Base-by-base conservation (phyloP, 2,888 invertebrate species). In the Mythimna ferrago region DNA sequence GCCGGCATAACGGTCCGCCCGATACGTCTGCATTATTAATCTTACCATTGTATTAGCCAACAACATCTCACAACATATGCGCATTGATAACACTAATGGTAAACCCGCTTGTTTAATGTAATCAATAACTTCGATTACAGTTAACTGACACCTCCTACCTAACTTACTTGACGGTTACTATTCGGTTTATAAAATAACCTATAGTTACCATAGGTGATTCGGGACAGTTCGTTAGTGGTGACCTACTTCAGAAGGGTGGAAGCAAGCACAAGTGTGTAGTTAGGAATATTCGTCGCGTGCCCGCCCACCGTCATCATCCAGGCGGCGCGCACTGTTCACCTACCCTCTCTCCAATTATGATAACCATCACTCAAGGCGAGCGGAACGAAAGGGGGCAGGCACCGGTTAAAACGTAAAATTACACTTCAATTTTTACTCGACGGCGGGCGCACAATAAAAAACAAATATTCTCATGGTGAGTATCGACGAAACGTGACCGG, bases 341-440 rank as follows among this genome's bases (percentile, higher is more conserved):
- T 93, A 95, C 95, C 95, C 95, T 94, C 94, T 91, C 93, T 91
- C 94, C 95, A 96, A 96, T 96, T 96, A 95, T 93, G 95, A 96
- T 96, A 96, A 96, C 95, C 93, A 96, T 96, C 96, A 95, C 94
- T 95, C 95, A 96, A 94, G 94, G 95, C 95, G 93, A 95, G 95
- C 95, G 96, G 95, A 96, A 96, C 96, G 95, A 96, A 96, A 96
- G 94, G 93, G 95, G 96, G 96, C 95, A 95, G 95, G 94, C 93
- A 95, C 95, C 93, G 90, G 94, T 94, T 95, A 94, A 95, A 95
- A 95, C 95, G 94, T 96, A 94, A 95, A 96, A 96, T 96, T 96
- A 96, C 95, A 93, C 95, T 95, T 95, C 91, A 94, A 95, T 95
- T 95, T 96, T 96, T 94, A 94, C 93, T 94, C 93, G 92, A 91